A percentile compares a stretch with the other conserved stretches of the same genome.
Conservation (phyloP, 2,797 vertebrate species). For the Chaetophractus vellerosus region DNA sequence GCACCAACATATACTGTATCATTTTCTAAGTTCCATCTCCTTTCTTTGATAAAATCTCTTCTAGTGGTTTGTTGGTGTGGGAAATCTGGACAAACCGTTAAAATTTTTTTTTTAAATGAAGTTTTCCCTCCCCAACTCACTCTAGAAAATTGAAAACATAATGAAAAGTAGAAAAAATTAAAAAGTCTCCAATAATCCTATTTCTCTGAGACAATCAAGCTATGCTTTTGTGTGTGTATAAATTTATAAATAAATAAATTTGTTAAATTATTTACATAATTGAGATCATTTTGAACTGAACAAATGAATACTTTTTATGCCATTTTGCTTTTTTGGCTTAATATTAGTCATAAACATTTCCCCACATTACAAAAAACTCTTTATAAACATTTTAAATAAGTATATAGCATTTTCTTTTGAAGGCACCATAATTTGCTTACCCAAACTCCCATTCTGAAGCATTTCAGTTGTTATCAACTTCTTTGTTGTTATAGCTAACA, state of each 20-base stretch:
- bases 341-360: constrained; percentile 66
- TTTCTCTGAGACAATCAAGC: constrained; percentile 35
- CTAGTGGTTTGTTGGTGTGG: background rate
- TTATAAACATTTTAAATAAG: constrained; percentile 65
- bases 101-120: constrained; percentile 4
- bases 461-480: constrained; percentile 37
- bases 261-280: constrained; percentile 64
- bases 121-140: background rate
- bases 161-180: constrained; percentile 54
- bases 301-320: constrained; percentile 35
- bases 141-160: constrained; percentile 60
- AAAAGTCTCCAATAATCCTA: constrained; percentile 18
- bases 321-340: constrained; percentile 70
- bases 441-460: constrained; percentile 36
- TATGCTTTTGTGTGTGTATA: constrained; percentile 28
- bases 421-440: constrained; percentile 47
- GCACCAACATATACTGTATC: background rate
- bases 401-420: constrained; percentile 62
- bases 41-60: constrained; percentile 41
- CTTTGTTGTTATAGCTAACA: constrained; percentile 70
- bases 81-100: constrained; percentile 17
- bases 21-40: background rate
- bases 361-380: constrained; percentile 56
- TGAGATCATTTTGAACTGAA: constrained; percentile 58
- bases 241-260: background rate